These are phyloP conservation scores for Trematomus loennbergii DNA, from an alignment of 2,113 vertebrate species.

Conservation along the genomic window DNA sequence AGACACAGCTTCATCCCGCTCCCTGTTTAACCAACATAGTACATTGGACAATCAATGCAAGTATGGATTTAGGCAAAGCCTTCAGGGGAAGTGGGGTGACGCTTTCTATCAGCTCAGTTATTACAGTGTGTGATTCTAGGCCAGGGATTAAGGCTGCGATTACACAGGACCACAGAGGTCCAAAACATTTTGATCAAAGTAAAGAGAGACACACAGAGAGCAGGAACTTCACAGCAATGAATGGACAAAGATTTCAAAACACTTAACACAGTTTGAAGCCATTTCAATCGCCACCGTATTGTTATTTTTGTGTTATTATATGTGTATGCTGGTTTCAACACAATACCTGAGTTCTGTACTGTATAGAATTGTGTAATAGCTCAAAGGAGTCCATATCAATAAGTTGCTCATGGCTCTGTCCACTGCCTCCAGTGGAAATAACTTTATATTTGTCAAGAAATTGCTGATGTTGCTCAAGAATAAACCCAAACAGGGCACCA, in stretches of 20 bases:
- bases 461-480: neutral
- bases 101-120: constrained; percentile 58
- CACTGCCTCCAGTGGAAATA: neutral
- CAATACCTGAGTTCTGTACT: neutral
- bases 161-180: constrained; percentile 63
- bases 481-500: too few relatives aligned
- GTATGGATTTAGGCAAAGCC: constrained; percentile 65
- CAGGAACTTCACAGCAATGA: constrained; percentile 26
- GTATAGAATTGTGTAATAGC: neutral
- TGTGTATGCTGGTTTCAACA: neutral
- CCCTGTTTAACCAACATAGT: constrained; percentile 58
- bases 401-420: neutral
- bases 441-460: neutral
- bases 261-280: neutral
- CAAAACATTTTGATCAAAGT: constrained; percentile 63
- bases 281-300: neutral
- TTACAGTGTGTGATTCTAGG: constrained; percentile 63
- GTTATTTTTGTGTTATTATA: too few relatives aligned
- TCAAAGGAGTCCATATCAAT: neutral
- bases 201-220: constrained; percentile 9
- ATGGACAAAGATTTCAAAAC: constrained; percentile 1
- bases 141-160: constrained; percentile 67
- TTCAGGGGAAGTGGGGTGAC: constrained; percentile 55
- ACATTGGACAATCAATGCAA: constrained; percentile 63
- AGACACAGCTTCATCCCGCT: constrained; percentile 45